These are phyloP conservation scores for Autographa pulchrina DNA, from an alignment of 2,888 invertebrate genomes.

Conservation along the genomic window DNA sequence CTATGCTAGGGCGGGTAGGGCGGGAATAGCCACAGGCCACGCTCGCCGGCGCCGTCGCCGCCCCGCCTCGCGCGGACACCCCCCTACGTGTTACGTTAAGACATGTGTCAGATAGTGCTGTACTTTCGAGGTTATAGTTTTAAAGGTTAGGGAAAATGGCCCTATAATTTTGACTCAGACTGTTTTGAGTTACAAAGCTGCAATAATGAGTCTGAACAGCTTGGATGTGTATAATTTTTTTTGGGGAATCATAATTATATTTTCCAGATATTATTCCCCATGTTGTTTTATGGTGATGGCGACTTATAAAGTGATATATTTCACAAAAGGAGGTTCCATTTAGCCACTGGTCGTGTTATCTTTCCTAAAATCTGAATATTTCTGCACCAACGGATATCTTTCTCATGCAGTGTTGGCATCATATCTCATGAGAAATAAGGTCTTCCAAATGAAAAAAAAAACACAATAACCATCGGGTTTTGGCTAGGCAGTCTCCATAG, in stretches of 20 bases:
- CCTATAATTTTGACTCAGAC: too few species aligned
- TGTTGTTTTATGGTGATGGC: too few species aligned
- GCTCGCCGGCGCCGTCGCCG: constrained; percentile 78
- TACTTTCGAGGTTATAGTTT: constrained; percentile 17
- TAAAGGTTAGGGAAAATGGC: neutral
- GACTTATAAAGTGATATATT: too few species aligned
- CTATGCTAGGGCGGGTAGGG: constrained; percentile 60
- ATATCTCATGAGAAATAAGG: constrained; percentile 36
- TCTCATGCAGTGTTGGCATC: constrained; percentile 29
- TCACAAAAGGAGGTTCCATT: too few species aligned
- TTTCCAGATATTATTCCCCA: too few species aligned
- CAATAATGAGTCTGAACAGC: too few species aligned
- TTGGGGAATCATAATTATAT: too few species aligned
- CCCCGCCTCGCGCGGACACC: constrained; percentile 75
- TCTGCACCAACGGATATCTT: too few species aligned
- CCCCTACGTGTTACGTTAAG: constrained; percentile 53
- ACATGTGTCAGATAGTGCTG: constrained; percentile 38
- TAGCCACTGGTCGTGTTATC: too few species aligned
- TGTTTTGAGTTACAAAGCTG: too few species aligned
- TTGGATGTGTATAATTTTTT: too few species aligned
- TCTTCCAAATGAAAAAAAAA: constrained; percentile 56
- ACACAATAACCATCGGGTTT: constrained; percentile 58
- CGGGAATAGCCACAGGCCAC: constrained; percentile 86
- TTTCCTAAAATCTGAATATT: too few species aligned
- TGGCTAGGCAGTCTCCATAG: constrained; percentile 72